A percentile compares a stretch with the other conserved stretches of the same genome.
These are phyloP conservation scores for Eurytemora carolleeae DNA, from an alignment of 1,140 invertebrate genomes.

Conservation along the genomic window DNA sequence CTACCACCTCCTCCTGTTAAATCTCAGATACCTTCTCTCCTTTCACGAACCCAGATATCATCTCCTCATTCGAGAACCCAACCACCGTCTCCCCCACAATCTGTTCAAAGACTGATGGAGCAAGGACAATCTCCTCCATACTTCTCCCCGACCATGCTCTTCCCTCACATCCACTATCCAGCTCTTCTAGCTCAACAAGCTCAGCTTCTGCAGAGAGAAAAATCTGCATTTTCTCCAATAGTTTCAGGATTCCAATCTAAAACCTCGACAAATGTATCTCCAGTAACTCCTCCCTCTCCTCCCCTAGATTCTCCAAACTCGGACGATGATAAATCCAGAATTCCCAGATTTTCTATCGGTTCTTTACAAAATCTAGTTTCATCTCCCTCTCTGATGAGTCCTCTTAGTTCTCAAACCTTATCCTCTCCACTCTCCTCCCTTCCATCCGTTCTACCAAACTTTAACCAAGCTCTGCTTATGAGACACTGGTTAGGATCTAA, in stretches of 20 bases:
- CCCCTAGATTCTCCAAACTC: background rate
- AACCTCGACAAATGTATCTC: background rate
- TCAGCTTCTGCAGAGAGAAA: background rate
- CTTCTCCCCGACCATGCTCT: background rate
- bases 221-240: background rate
- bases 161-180: background rate
- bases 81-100: too few species aligned
- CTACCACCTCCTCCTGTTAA: too few species aligned
- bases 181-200: background rate
- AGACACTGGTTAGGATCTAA: constrained; percentile 17
- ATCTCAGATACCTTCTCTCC: too few species aligned
- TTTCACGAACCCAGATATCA: too few species aligned
- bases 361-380: too few species aligned
- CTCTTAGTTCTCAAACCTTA: background rate
- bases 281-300: background rate
- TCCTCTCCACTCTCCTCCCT: background rate
- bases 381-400: background rate
- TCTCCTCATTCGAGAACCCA: too few species aligned
- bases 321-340: background rate
- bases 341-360: background rate
- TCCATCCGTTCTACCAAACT: background rate
- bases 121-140: background rate
- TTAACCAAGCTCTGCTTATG: constrained; percentile 18
- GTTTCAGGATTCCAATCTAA: background rate
- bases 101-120: too few species aligned